Evolutionary conservation across 2,797 vertebrate genomes (phyloP).

Genomic region (Pteropus rufus): DNA sequence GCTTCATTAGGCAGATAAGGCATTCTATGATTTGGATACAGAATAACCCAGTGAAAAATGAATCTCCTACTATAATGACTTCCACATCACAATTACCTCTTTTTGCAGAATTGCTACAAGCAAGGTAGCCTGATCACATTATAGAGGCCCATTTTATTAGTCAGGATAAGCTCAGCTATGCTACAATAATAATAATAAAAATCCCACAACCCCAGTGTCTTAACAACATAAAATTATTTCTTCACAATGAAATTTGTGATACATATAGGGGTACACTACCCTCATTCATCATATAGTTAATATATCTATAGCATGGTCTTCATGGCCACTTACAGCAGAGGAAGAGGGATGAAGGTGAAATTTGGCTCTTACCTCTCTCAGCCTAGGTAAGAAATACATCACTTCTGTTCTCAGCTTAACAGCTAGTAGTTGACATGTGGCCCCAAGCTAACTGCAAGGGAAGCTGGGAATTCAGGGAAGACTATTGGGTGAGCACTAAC

Average conservation of each 20-base stretch:
- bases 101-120: not conserved
- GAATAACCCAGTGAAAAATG: constrained; percentile 54
- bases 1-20: constrained; percentile 66
- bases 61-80: not conserved
- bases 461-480: not conserved
- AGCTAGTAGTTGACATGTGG: not conserved
- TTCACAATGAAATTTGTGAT: not conserved
- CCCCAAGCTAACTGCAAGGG: not conserved
- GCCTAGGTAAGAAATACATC: not conserved
- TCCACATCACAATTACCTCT: not conserved
- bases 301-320: not conserved
- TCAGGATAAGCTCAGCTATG: constrained; percentile 5
- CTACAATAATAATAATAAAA: not conserved
- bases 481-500: no score
- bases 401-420: not conserved
- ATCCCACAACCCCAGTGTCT: not conserved
- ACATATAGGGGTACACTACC: not conserved
- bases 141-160: constrained; percentile 47
- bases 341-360: not conserved
- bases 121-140: not conserved
- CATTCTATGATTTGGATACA: constrained; percentile 36
- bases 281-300: not conserved
- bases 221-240: not conserved
- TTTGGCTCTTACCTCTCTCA: not conserved
- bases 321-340: fast-evolving